A percentile compares a stretch with the other conserved stretches of the same genome.
These are phyloP conservation scores for Linnaemya vulpina DNA, from an alignment of 2,888 invertebrate genomes.

Conservation along the genomic window DNA sequence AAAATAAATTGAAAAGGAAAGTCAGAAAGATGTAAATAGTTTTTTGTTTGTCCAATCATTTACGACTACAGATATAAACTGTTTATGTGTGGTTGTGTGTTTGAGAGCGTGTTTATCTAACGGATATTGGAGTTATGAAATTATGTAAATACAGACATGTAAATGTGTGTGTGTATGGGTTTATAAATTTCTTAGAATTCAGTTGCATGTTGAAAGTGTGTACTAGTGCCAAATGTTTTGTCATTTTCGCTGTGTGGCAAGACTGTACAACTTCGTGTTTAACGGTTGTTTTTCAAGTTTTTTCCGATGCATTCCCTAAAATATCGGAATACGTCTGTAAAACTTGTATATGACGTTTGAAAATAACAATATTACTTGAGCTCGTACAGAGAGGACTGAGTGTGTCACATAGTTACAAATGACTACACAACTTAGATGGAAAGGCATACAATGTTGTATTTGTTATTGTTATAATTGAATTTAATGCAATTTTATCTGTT, in stretches of 20 bases:
- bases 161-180: too few species aligned
- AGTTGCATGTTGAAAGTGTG: too few species aligned
- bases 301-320: too few species aligned
- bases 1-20: conserved; percentile 18
- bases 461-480: conserved; percentile 14
- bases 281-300: too few species aligned
- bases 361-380: not conserved
- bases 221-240: too few species aligned
- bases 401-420: not conserved
- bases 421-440: conserved; percentile 11
- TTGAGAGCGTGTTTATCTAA: conserved; percentile 8
- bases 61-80: too few species aligned
- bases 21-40: not conserved
- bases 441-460: conserved; percentile 10
- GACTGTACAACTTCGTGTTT: too few species aligned
- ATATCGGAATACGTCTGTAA: too few species aligned
- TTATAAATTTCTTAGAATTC: conserved; percentile 19
- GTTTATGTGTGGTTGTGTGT: not conserved
- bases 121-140: conserved; percentile 30
- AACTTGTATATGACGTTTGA: too few species aligned
- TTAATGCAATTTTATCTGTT: not conserved
- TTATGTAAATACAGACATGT: conserved; percentile 1
- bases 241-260: too few species aligned
- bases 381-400: not conserved
- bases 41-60: conserved; percentile 4